Evolutionary conservation across 92 coral and sea anemone genomes (phyloP).

Genomic region (Chrysogorgia sp.): DNA sequence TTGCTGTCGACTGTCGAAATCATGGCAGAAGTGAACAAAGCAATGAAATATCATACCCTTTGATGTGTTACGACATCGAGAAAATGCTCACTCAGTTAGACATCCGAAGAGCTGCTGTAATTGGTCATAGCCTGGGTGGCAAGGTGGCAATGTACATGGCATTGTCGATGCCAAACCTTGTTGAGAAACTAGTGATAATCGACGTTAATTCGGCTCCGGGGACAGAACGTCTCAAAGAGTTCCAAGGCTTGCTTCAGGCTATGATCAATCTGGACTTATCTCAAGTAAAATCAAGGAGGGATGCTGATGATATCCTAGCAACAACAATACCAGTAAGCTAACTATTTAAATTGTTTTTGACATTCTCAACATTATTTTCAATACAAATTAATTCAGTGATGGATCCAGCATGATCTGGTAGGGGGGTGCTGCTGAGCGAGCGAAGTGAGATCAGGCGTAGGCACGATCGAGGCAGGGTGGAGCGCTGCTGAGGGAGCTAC

Average conservation of each 20-base stretch:
- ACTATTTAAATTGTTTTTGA: background rate
- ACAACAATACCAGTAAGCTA: conserved; percentile 73
- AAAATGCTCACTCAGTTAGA: conserved; percentile 70
- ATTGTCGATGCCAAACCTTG: conserved; percentile 70
- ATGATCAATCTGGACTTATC: conserved; percentile 75
- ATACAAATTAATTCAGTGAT: background rate
- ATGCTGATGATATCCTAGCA: conserved; percentile 77
- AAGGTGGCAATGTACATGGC: conserved; percentile 90
- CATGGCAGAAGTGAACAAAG: conserved; percentile 90
- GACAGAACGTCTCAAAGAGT: conserved; percentile 50
- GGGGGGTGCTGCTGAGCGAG: too few species aligned
- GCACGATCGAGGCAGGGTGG: too few species aligned
- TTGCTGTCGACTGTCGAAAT: conserved; percentile 88
- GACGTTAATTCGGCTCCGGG: conserved; percentile 72
- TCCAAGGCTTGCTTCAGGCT: conserved; percentile 73
- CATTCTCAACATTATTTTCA: too few species aligned
- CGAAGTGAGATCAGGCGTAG: too few species aligned
- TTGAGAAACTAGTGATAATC: conserved; percentile 77
- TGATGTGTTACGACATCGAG: conserved; percentile 73
- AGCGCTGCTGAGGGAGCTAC: too few species aligned
- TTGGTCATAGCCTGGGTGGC: conserved; percentile 99
- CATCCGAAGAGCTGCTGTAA: conserved; percentile 66
- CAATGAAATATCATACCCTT: conserved; percentile 73
- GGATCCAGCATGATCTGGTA: too few species aligned
- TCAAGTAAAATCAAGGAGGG: conserved; percentile 63